phyloP scores from a whole-genome alignment of 1,140 invertebrate genomes.

The Listronotus bonariensis region DNA sequence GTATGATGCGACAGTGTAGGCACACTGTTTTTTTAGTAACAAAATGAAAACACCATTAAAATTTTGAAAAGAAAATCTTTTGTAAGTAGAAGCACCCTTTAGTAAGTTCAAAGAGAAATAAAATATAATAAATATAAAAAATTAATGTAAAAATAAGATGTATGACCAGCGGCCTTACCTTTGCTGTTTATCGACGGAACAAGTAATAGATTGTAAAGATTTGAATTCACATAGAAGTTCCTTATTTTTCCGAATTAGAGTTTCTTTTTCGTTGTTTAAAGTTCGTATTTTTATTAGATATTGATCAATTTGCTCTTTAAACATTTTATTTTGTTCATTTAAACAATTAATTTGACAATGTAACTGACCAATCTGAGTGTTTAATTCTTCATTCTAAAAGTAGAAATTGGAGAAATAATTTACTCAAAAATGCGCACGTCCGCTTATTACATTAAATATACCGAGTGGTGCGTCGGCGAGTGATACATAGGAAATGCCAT shows the following conservation, averaged over 20 bases:
- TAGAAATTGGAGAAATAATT: neutral
- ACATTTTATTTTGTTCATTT: constrained; percentile 39
- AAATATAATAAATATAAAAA: too few species aligned
- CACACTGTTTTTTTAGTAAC: too few species aligned
- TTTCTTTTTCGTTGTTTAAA: constrained; percentile 42
- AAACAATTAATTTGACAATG: constrained; percentile 30
- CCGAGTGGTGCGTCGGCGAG: too few species aligned
- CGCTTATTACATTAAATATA: too few species aligned
- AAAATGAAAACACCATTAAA: too few species aligned
- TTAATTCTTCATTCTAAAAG: constrained; percentile 44
- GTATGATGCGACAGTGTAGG: too few species aligned
- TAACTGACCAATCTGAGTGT: constrained; percentile 32
- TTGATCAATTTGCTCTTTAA: constrained; percentile 41
- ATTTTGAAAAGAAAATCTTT: too few species aligned
- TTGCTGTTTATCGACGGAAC: constrained; percentile 30
- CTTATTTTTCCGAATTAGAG: constrained; percentile 40
- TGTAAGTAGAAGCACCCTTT: too few species aligned
- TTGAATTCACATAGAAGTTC: constrained; percentile 39
- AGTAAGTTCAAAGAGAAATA: too few species aligned
- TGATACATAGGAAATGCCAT: too few species aligned
- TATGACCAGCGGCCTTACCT: constrained; percentile 8
- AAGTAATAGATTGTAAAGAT: constrained; percentile 36
- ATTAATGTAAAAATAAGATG: neutral
- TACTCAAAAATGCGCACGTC: too few species aligned
- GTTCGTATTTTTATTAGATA: constrained; percentile 41